Evolutionary conservation across 2,888 invertebrate species (phyloP).

Genomic region (Scaptodrosophila latifasciaeformis): DNA sequence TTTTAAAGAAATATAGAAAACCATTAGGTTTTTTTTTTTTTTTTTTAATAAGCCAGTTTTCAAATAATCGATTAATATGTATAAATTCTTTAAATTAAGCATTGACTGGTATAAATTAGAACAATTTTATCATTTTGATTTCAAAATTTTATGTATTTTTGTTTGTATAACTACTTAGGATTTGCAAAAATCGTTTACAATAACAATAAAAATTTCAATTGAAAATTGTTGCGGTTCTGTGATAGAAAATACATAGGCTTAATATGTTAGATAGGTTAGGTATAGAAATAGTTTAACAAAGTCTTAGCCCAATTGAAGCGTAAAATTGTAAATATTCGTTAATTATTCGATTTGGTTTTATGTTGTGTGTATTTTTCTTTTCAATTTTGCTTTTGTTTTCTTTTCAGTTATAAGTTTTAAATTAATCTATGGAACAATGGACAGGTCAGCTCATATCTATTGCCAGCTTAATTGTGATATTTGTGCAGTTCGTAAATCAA

Average conservation of each 20-base stretch:
- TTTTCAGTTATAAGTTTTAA: not conserved
- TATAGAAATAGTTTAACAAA: slow-evolving; percentile 33
- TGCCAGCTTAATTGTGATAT: not conserved
- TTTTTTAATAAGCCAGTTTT: no score
- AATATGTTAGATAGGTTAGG: slow-evolving; percentile 36
- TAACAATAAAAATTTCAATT: slow-evolving; percentile 42
- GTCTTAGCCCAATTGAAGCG: slow-evolving; percentile 39
- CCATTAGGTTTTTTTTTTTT: no score
- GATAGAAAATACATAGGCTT: no score
- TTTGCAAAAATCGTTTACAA: slow-evolving; percentile 45
- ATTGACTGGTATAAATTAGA: no score
- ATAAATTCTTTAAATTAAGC: no score
- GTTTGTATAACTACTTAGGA: slow-evolving; percentile 30
- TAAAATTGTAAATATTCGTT: slow-evolving; percentile 19
- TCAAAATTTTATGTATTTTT: slow-evolving; percentile 18
- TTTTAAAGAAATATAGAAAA: no score
- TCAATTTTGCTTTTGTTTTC: slow-evolving; percentile 6
- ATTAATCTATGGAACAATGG: not conserved
- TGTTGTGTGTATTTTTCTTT: not conserved
- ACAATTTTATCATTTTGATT: slow-evolving; percentile 31
- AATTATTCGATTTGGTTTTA: slow-evolving; percentile 8
- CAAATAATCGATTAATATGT: no score
- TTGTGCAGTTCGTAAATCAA: no score
- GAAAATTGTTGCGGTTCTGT: no score
- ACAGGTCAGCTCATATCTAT: not conserved